Base-by-base conservation (phyloP, 1,140 invertebrate genomes). In the Lutraria rhynchaena region DNA sequence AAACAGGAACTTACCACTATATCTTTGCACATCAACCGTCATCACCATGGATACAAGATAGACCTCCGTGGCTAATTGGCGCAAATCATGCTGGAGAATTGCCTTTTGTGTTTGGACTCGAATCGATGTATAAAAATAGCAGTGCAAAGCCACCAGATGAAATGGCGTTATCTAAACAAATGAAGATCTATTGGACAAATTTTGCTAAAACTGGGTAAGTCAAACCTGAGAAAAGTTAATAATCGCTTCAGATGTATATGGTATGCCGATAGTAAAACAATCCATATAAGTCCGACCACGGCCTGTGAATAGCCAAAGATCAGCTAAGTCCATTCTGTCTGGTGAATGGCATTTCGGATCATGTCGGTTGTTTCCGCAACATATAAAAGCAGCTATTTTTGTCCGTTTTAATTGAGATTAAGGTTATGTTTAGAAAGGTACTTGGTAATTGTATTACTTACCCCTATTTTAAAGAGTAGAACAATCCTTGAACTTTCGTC, bases 131-230 rank as follows among this genome's bases (percentile, higher is more conserved):
- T 46, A 58, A 27, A 17, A 4, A 27, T 7, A 46, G 5, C 24
- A 15, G 24, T 19, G 27, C n/a, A 37, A 73, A 74, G 35, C 61
- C 75, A 31, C 96, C 96, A 91, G 94, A 96, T 24, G 98, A 99
- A 93, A 94, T 96, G 58, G 94, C 95, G 44, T 93, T 99, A 13
- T 96, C 97, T 0, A 96, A 98, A 92, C 95, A 95, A 73, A 96
- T 98, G 69, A 98, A 99, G 94, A 94, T 95, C 27, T 98, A 98
- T 90, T 96, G 97, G 92, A 95, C 96, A 17, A 99, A 99, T 93
- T 99, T 99, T 90, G 97, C 96, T 15, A 95, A 96, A 89, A 96
- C 95, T n/a, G 98, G 98, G 98, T 99, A 93, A 95, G 95, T 94
- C 19, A 37, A 41, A 19, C 24, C 19, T 41, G 9, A 27, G 15